Evolutionary conservation across 2,888 invertebrate species (phyloP), one percentile per base, ranked within the genome.

Genomic region (Ypsolopha sequella): DNA sequence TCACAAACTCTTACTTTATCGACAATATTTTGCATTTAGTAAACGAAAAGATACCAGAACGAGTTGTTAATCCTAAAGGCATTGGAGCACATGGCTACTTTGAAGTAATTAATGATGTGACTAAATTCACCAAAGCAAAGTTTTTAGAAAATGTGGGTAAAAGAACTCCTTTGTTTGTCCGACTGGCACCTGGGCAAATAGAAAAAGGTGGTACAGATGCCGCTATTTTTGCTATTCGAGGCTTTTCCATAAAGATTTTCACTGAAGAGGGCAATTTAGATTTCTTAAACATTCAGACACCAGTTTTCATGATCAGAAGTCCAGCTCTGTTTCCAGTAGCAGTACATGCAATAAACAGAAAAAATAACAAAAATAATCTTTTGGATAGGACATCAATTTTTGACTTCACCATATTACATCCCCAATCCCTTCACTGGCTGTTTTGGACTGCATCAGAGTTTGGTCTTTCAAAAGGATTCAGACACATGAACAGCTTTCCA

Each of bases 31-130:
- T 91, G 0, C 91, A 94, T 64, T 95, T 95, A 65, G 90, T 91
- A 63, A 85, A 94, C 36, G 96, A 95, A 72, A 88, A 96, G 52
- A 95, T 96, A 63, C 96, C 97, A 0, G 97, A 97, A 69, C 88
- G 97, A 60, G 94, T 95, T 0, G 96, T 95, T 0, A 96, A 96
- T 72, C 96, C 97, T 0, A 97, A 97, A 79, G 97, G 97, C 56
- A 93, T 92, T 39, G 95, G 93, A 39, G 93, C 93, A 0, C 93
- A 92, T 65, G 94, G 92, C 1, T 93, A 93, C 64, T 93, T 95
- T 62, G 92, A 93, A 73, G 92, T 94, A 0, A 95, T 95, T 0
- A 89, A 95, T 61, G 94, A 95, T 65, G 93, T 95, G 50, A 79
- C 81, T 1, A 76, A 88, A 58, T 91, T 90, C 59, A 77, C 77